These are phyloP conservation scores for Dryococelus australis DNA, from an alignment of 2,888 invertebrate genomes.

Conservation along the genomic window DNA sequence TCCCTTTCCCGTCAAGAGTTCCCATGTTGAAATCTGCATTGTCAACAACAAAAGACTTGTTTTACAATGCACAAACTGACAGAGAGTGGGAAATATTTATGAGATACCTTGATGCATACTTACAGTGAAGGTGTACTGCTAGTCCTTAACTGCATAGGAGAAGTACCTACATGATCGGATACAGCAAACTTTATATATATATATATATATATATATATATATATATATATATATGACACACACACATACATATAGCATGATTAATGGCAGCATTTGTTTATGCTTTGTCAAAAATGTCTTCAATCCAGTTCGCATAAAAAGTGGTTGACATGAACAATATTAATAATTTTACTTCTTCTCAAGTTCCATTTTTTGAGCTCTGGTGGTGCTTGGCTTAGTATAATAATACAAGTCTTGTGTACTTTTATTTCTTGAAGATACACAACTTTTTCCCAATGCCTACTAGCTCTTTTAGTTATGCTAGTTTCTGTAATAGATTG, in stretches of 20 bases:
- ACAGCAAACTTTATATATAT: too few species aligned
- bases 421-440: too few species aligned
- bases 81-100: not conserved
- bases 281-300: too few species aligned
- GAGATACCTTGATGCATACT: constrained; percentile 1
- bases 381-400: constrained; percentile 3
- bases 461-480: too few species aligned
- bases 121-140: not conserved
- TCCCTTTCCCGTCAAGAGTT: not conserved
- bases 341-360: not conserved
- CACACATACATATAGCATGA: too few species aligned
- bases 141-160: not conserved
- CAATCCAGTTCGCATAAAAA: not conserved
- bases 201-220: too few species aligned
- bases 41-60: not conserved
- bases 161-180: not conserved
- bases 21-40: not conserved
- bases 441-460: too few species aligned
- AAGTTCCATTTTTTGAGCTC: not conserved
- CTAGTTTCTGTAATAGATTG: too few species aligned
- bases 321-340: not conserved
- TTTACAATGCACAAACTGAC: not conserved
- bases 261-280: not conserved
- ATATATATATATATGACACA: too few species aligned
- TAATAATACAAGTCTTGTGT: too few species aligned